phyloP scores from a whole-genome alignment of 2,888 invertebrate genomes.

The Psylliodes chrysocephalus region DNA sequence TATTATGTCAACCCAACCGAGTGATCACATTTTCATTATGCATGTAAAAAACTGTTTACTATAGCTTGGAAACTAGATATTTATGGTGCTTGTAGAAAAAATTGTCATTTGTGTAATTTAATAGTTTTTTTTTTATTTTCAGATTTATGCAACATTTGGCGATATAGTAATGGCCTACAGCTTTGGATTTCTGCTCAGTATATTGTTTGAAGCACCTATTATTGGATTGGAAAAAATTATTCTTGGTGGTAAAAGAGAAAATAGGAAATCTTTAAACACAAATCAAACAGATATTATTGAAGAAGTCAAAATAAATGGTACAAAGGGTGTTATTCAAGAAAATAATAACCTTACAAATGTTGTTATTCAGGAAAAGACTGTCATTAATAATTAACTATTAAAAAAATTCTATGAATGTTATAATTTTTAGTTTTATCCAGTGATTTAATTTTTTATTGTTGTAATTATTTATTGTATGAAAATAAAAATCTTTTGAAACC shows the following conservation, averaged over 20 bases:
- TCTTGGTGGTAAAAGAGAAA: conserved; percentile 22
- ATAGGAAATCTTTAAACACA: neutral
- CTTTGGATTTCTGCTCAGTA: conserved; percentile 48
- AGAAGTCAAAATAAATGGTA: neutral
- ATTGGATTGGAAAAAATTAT: conserved; percentile 51
- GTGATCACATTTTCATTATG: too few species aligned
- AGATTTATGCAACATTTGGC: conserved; percentile 46
- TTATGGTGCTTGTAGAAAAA: too few species aligned
- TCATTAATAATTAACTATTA: too few species aligned
- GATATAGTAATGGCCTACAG: conserved; percentile 52
- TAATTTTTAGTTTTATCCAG: neutral
- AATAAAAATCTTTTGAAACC: neutral
- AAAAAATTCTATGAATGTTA: neutral
- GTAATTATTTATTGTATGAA: neutral
- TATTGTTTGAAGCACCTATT: conserved; percentile 54
- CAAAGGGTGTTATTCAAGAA: neutral
- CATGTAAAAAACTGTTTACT: too few species aligned
- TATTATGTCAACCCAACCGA: too few species aligned
- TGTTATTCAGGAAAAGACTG: too few species aligned
- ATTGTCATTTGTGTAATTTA: too few species aligned
- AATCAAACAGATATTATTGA: neutral
- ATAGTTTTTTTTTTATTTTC: too few species aligned
- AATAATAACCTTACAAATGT: too few species aligned
- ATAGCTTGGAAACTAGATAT: too few species aligned
- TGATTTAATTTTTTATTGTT: neutral